Evolutionary conservation across 2,888 invertebrate genomes (phyloP), one percentile per base, ranked within the genome.

Genomic region (Panzeria rudis): DNA sequence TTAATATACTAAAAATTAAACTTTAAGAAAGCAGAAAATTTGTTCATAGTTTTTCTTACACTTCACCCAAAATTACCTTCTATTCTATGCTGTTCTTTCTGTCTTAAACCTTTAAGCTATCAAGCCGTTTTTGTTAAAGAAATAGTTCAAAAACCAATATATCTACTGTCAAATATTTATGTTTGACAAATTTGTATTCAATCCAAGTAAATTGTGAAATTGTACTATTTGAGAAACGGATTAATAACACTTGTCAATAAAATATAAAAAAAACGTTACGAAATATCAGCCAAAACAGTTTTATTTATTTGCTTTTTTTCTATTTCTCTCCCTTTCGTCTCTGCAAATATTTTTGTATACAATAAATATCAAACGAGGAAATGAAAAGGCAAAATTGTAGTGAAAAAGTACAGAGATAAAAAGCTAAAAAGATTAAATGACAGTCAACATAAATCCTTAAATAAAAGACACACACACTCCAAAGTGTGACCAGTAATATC

Each of bases 211-310:
- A 78, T 73, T 73, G 72, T 68, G 41, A 61, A 68, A 77, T 59
- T 83, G 25, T 78, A 13, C 59, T 73, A 66, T 62, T 69, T 78
- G 73, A 61, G 68, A 83, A 78, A 68, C 44, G 61, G 78, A 83
- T 78, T 78, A 83, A 83, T 83, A 78, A 72, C 66, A 68, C 59
- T 72, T 78, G 66, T 78, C 77, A 78, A 73, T 68, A 78, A 13
- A 1, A 13, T 11, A 38, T 13, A 38, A 38, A 11, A 11, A 13
- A 72, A 64, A 56, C 44, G 38, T 44, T 56, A 20, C 44, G 29
- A 41, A 41, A 44, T 8, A 29, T 47, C 50, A 73, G 38, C 47
- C 59, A 17, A 64, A 56, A 56, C 56, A 62, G 38, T 62, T 64
- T 52, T 50, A 68, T 66, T 68, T 68, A 17, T 32, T 56, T 56